Conservation (phyloP, 2,888 invertebrate species). For the Gastrophysa polygoni region DNA sequence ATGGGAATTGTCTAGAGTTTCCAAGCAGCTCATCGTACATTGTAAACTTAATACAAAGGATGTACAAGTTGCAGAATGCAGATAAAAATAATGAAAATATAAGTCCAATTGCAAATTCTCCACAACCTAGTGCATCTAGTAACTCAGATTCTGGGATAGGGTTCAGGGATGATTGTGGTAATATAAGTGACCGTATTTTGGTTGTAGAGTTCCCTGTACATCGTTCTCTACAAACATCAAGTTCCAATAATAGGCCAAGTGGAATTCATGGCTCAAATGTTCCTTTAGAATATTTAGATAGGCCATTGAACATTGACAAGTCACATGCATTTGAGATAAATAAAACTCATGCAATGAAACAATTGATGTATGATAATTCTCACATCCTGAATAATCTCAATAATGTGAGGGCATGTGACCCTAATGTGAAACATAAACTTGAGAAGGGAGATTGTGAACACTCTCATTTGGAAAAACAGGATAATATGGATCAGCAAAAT, state of each 20-base stretch:
- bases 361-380: conserved; percentile 22
- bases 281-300: conserved; percentile 46
- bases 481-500: conserved; percentile 30
- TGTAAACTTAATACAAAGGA: conserved; percentile 73
- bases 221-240: conserved; percentile 43
- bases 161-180: conserved; percentile 86
- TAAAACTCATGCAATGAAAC: conserved; percentile 24
- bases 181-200: conserved; percentile 80
- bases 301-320: conserved; percentile 43
- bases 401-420: conserved; percentile 53
- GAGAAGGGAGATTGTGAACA: conserved; percentile 37
- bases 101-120: conserved; percentile 73
- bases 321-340: conserved; percentile 7
- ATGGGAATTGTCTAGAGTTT: conserved; percentile 85
- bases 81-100: conserved; percentile 52
- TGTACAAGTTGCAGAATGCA: conserved; percentile 69
- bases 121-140: conserved; percentile 88
- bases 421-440: conserved; percentile 42
- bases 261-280: conserved; percentile 52
- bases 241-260: conserved; percentile 47
- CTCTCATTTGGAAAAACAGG: conserved; percentile 39
- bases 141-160: conserved; percentile 96
- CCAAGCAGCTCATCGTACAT: conserved; percentile 84
- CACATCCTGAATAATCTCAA: conserved; percentile 47
- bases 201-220: conserved; percentile 74